A percentile compares a stretch with the other conserved stretches of the same genome.
phyloP scores from a whole-genome alignment of 2,113 vertebrate genomes.

The Grus americana region DNA sequence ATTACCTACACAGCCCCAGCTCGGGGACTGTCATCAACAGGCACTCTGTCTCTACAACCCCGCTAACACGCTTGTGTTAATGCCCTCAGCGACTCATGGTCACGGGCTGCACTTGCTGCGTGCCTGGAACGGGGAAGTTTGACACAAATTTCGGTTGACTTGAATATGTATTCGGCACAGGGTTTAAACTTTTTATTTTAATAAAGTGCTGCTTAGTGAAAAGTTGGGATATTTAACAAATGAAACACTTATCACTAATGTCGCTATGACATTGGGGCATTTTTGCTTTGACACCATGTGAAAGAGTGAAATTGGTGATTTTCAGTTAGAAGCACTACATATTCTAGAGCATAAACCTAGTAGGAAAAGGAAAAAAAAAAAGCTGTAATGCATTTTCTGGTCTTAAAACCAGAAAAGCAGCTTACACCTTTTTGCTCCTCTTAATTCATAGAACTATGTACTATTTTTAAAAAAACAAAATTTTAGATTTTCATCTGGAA shows the following conservation, averaged over 20 bases:
- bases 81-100: not conserved
- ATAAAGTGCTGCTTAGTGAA: not conserved
- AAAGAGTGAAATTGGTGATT: not conserved
- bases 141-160: not conserved
- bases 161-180: not conserved
- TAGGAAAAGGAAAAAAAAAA: not conserved
- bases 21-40: not conserved
- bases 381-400: not conserved
- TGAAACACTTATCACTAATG: not conserved
- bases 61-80: not conserved
- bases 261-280: no score
- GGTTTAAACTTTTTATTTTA: not conserved
- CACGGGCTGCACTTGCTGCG: not conserved
- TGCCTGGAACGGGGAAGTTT: not conserved
- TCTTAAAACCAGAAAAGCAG: not conserved
- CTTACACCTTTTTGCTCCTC: not conserved
- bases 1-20: accelerated
- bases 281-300: not conserved
- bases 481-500: not conserved
- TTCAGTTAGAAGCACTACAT: not conserved
- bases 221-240: not conserved
- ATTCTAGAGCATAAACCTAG: not conserved
- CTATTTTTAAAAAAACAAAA: not conserved
- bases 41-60: not conserved
- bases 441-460: not conserved